phyloP scores from a whole-genome alignment of 2,797 vertebrate species.

The Thamnophis elegans region DNA sequence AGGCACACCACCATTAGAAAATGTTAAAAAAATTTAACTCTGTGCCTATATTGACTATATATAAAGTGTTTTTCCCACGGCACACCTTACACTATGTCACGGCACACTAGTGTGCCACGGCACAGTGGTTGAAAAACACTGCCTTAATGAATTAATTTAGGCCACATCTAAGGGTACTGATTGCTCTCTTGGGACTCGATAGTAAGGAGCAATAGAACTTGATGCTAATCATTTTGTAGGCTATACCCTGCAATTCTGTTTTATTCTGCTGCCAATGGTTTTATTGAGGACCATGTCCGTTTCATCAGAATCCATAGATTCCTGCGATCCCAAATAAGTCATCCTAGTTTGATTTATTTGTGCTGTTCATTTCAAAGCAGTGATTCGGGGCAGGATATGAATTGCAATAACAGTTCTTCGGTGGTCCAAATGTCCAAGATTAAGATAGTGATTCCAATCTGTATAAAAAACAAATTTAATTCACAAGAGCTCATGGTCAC shows the following conservation, averaged over 20 bases:
- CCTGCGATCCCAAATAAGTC: not conserved
- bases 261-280: not conserved
- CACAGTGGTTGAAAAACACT: too few species aligned
- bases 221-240: not conserved
- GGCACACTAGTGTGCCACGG: too few species aligned
- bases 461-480: not conserved
- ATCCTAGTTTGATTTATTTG: not conserved
- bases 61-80: too few species aligned
- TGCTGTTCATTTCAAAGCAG: not conserved
- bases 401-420: not conserved
- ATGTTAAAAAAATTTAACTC: too few species aligned
- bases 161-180: not conserved
- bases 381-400: not conserved
- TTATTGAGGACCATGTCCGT: too few species aligned
- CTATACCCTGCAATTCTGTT: not conserved
- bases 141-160: not conserved
- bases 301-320: too few species aligned
- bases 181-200: not conserved
- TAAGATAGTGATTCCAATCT: not conserved
- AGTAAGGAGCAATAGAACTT: not conserved
- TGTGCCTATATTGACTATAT: too few species aligned
- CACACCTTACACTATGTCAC: too few species aligned
- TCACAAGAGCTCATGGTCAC: not conserved
- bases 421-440: not conserved
- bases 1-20: too few species aligned